phyloP scores from a whole-genome alignment of 2,888 invertebrate genomes.

The Arrhopalites spinosus region DNA sequence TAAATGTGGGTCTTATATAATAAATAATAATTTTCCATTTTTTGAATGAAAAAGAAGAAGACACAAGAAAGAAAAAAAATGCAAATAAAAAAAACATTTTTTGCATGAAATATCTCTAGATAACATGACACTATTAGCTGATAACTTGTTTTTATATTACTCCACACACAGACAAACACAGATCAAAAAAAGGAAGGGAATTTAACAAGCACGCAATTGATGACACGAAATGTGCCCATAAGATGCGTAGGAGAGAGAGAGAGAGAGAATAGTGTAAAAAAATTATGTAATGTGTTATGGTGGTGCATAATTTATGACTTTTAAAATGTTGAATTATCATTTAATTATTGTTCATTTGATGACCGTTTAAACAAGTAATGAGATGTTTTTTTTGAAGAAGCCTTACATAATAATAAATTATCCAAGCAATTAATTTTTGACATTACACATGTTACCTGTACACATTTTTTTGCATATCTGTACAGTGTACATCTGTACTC shows the following conservation, averaged over 20 bases:
- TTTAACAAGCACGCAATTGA: too few relatives aligned
- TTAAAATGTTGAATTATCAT: not conserved
- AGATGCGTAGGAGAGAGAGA: too few relatives aligned
- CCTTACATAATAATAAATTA: slow-evolving; percentile 11
- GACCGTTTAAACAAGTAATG: slow-evolving; percentile 10
- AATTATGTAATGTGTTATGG: too few relatives aligned
- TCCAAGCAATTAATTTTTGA: not conserved
- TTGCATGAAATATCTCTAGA: not conserved
- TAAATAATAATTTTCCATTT: too few relatives aligned
- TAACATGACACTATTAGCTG: not conserved
- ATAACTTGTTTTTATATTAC: not conserved
- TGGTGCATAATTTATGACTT: not conserved
- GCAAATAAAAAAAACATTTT: not conserved
- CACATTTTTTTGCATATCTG: too few relatives aligned
- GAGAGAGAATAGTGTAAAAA: too few relatives aligned
- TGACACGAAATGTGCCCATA: too few relatives aligned
- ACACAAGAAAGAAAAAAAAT: not conserved
- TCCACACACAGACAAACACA: not conserved
- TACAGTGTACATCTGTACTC: too few relatives aligned
- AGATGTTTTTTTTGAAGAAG: slow-evolving; percentile 15
- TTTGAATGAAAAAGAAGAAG: slow-evolving; percentile 1
- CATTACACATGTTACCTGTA: not conserved
- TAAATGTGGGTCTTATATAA: too few relatives aligned
- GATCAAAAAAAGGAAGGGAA: too few relatives aligned
- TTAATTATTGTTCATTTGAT: not conserved